Evolutionary conservation across 2,113 vertebrate genomes (phyloP).

Genomic region (Mastomys coucha): DNA sequence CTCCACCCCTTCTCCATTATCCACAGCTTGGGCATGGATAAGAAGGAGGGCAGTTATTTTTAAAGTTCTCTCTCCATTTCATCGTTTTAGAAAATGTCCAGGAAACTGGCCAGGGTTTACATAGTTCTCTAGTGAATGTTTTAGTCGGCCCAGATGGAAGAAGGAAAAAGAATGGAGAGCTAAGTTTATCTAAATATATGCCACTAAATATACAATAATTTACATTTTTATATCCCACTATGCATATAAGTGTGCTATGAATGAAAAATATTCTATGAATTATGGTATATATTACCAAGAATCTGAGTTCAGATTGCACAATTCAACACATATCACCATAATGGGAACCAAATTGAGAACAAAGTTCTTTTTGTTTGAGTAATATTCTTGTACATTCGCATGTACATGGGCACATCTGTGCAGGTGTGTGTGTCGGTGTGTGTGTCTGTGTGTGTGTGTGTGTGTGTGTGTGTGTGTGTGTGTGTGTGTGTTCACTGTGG

Average conservation of each 20-base stretch:
- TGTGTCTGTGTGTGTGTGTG: no score
- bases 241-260: background rate
- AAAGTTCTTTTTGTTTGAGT: background rate
- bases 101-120: constrained; percentile 43
- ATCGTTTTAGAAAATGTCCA: constrained; percentile 51
- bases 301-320: background rate
- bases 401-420: background rate
- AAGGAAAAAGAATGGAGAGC: constrained; percentile 15
- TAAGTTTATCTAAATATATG: constrained; percentile 45
- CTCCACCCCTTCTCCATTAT: constrained; percentile 15
- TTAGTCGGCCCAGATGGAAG: background rate
- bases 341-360: background rate
- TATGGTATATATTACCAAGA: constrained; percentile 36
- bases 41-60: background rate
- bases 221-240: constrained; percentile 19
- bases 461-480: background rate
- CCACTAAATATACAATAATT: constrained; percentile 40
- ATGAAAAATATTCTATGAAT: constrained; percentile 40
- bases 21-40: background rate
- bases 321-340: background rate
- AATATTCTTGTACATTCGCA: background rate
- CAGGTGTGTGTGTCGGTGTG: background rate
- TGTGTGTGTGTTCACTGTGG: background rate
- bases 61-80: constrained; percentile 19
- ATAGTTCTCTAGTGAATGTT: constrained; percentile 44